Conservation (phyloP, 2,888 invertebrate genomes). For the Oligia latruncula region DNA sequence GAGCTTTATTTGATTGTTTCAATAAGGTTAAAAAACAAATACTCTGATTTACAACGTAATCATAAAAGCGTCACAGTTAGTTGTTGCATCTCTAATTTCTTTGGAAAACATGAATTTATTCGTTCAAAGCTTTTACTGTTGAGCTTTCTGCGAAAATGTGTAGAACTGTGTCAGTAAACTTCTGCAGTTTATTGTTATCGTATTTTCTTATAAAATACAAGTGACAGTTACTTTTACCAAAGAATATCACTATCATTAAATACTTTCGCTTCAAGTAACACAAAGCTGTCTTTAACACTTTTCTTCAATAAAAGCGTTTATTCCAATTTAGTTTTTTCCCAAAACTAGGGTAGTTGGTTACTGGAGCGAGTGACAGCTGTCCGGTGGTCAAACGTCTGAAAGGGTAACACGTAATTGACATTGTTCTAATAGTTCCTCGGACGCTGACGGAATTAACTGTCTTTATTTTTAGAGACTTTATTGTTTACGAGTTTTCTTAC, state of each 20-base stretch:
- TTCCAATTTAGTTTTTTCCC: background rate
- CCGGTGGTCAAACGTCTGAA: slow-evolving; percentile 4
- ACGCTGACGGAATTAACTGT: background rate
- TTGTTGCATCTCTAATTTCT: background rate
- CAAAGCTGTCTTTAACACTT: slow-evolving; percentile 4
- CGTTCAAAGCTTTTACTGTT: background rate
- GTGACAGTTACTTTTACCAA: slow-evolving; percentile 2
- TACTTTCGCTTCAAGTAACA: slow-evolving; percentile 8
- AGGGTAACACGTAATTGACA: background rate
- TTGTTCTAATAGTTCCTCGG: slow-evolving; percentile 6
- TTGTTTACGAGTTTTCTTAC: background rate
- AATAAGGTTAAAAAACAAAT: background rate
- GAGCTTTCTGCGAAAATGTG: background rate
- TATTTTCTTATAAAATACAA: slow-evolving; percentile 4
- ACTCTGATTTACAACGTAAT: background rate
- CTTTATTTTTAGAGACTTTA: background rate
- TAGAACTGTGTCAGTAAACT: background rate
- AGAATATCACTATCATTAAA: slow-evolving; percentile 48
- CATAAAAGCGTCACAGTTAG: background rate
- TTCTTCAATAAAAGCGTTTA: background rate
- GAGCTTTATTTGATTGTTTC: background rate
- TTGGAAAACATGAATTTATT: background rate
- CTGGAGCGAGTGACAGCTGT: slow-evolving; percentile 22
- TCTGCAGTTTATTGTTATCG: background rate
- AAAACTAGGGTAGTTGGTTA: slow-evolving; percentile 26